These are phyloP conservation scores for Hemiscyllium ocellatum DNA, from an alignment of 2,113 vertebrate genomes.

Conservation along the genomic window DNA sequence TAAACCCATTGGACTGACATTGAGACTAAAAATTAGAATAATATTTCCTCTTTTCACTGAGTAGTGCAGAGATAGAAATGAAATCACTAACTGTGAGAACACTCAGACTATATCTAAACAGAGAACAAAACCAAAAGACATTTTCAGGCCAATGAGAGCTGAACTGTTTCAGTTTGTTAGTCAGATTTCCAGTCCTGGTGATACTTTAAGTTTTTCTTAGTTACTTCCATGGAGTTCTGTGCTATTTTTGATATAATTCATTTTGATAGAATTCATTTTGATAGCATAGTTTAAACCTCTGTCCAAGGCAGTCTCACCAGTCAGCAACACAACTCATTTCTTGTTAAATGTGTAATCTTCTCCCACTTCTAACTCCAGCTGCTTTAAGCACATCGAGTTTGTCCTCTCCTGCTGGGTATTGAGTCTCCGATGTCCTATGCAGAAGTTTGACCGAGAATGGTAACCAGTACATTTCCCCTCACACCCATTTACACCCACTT, in stretches of 20 bases:
- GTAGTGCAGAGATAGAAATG: no score
- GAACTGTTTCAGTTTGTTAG: no score
- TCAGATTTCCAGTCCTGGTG: neutral
- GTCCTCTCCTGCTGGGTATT: neutral
- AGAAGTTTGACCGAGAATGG: neutral
- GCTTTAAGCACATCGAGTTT: neutral
- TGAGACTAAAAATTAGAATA: no score
- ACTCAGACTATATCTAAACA: no score
- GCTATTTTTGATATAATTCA: no score
- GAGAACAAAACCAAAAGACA: no score
- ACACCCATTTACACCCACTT: neutral
- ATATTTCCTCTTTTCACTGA: no score
- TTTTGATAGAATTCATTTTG: neutral
- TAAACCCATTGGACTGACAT: neutral
- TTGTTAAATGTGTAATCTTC: neutral
- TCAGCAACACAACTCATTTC: neutral
- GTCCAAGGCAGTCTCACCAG: neutral
- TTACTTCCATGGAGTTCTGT: neutral
- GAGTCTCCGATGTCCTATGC: neutral
- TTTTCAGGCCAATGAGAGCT: no score
- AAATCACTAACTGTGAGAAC: no score
- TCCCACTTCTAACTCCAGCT: neutral
- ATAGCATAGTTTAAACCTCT: neutral
- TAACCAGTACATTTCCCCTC: neutral
- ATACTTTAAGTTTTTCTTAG: neutral